Base-by-base conservation (phyloP, 2,888 invertebrate species). In the Clunio marinus region DNA sequence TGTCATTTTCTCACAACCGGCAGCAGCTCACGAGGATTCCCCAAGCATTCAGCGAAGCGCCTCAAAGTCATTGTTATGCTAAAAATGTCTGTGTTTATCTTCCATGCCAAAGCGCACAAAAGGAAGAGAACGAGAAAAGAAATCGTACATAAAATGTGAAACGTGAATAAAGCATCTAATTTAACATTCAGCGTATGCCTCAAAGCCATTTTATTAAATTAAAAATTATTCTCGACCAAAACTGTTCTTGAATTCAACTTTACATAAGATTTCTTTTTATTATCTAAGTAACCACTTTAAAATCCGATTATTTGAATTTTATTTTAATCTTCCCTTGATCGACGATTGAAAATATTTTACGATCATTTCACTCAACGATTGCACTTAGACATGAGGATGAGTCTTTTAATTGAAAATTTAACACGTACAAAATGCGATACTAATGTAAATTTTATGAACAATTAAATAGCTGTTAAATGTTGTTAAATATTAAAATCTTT, bases 181-280 rank as follows among this genome's bases (percentile, higher is more conserved):
- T 35, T 17, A 20, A 35, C 7, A 22, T 41, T 63, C 17, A 45
- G 13, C 20, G 45, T 25, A 63, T 25, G 32, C 37, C 51, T 51
- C 51, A 27, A 63, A 60, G 37, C 37, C 63, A 46, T 35, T 63
- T 63, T 45, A 63, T 63, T 63, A 63, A 63, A 63, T 63, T 63
- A 63, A 63, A 63, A 60, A 35, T 57, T 27, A 32, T 32, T 32
- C 32, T 32, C 32, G 10, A 32, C 4, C 5, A 7, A 10, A 32
- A 32, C 10, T 32, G 4, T 4, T 10, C 4, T 32, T 32, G 4
- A 4, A 32, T 32, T 32, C 10, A 4, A 7, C 10, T 32, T 32
- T 4, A 10, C 10, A 7, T 32, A 7, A 7, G 4, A 7, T 32
- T 32, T 32, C 15, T 41, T 41, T 41, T 41, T 41, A 41, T 41